These are phyloP conservation scores for Macquaria ambigua DNA, from an alignment of 2,113 vertebrate genomes.

Conservation along the genomic window DNA sequence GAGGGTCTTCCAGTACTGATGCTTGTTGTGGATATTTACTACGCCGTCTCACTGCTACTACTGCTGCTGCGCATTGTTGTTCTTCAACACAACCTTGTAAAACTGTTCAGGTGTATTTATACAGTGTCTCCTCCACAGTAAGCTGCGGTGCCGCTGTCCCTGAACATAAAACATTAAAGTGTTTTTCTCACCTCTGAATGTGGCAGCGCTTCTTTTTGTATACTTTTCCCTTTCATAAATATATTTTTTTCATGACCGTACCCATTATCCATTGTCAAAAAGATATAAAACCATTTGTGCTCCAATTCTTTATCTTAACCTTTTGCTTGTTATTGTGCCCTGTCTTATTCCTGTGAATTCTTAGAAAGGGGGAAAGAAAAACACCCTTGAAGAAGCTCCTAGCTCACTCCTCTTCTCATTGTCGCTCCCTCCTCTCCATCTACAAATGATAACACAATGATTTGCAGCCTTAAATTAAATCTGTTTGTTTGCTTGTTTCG, in stretches of 20 bases:
- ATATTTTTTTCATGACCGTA: conserved; percentile 26
- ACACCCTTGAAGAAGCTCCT: not conserved
- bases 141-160: conserved; percentile 44
- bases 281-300: conserved; percentile 24
- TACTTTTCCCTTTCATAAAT: conserved; percentile 37
- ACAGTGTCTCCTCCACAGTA: conserved; percentile 46
- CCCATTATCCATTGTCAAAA: conserved; percentile 49
- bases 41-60: conserved; percentile 6
- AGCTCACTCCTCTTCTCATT: not conserved
- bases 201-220: conserved; percentile 38
- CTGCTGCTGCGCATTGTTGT: conserved; percentile 51
- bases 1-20: conserved; percentile 36
- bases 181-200: conserved; percentile 66
- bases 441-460: conserved; percentile 39
- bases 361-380: conserved; percentile 9
- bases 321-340: conserved; percentile 17
- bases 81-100: conserved; percentile 65
- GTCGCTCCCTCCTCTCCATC: conserved; percentile 34
- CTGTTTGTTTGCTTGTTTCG: conserved; percentile 74
- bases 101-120: conserved; percentile 73
- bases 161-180: conserved; percentile 73
- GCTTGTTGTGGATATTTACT: conserved; percentile 71
- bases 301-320: conserved; percentile 47
- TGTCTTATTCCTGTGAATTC: conserved; percentile 35
- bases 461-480: conserved; percentile 58